phyloP scores from a whole-genome alignment of 2,113 vertebrate genomes.

The Pipa parva region DNA sequence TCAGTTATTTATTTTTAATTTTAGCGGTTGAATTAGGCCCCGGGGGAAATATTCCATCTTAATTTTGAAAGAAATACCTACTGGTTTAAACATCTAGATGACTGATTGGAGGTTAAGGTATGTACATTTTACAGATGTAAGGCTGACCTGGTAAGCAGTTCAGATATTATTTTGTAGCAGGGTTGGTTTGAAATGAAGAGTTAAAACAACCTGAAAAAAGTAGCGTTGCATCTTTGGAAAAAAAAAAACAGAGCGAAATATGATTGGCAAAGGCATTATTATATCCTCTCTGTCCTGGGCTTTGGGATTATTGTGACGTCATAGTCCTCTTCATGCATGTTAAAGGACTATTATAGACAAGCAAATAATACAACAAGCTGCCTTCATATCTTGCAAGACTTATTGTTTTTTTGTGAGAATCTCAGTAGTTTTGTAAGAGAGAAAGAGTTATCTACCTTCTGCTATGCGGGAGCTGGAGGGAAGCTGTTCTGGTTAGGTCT shows the following conservation, averaged over 20 bases:
- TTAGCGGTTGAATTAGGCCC: too few relatives aligned
- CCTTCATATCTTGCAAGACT: constrained; percentile 79
- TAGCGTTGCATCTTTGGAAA: constrained; percentile 67
- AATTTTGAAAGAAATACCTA: too few relatives aligned
- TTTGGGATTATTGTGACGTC: constrained; percentile 95
- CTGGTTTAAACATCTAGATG: too few relatives aligned
- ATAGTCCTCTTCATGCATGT: constrained; percentile 82
- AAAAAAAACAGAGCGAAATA: constrained; percentile 67
- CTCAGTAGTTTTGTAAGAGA: too few relatives aligned
- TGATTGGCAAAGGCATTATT: constrained; percentile 79
- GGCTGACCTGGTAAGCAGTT: too few relatives aligned
- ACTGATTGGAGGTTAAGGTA: not conserved
- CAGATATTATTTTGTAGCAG: too few relatives aligned
- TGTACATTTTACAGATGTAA: too few relatives aligned
- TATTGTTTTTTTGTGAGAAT: constrained; percentile 62
- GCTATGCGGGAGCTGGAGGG: constrained; percentile 54
- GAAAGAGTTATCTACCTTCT: too few relatives aligned
- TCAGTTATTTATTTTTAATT: too few relatives aligned
- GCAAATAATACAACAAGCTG: constrained; percentile 88
- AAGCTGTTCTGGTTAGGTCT: constrained; percentile 73
- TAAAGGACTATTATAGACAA: constrained; percentile 84
- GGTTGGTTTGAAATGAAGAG: not conserved
- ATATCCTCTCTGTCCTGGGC: constrained; percentile 70
- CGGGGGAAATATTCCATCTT: not conserved
- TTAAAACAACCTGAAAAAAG: constrained; percentile 49